These are phyloP conservation scores for Leptoclinus maculatus DNA, from an alignment of 2,797 vertebrate genomes.

Conservation along the genomic window DNA sequence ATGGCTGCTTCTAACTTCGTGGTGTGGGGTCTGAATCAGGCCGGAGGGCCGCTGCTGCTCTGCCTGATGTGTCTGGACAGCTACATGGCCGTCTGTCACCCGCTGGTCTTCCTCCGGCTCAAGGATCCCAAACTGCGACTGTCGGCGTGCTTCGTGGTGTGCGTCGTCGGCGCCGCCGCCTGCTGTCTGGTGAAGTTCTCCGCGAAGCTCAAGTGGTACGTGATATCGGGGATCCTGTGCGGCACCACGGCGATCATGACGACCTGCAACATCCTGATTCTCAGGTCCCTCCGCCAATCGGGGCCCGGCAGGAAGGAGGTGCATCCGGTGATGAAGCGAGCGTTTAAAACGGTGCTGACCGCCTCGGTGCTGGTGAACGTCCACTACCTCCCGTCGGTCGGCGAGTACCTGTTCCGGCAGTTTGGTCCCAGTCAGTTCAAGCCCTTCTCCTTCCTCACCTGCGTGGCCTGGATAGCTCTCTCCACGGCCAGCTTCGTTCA, in stretches of 20 bases:
- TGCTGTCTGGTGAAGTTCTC: background rate
- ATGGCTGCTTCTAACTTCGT: background rate
- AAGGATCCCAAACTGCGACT: slow-evolving; percentile 25
- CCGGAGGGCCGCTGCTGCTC: slow-evolving; percentile 26
- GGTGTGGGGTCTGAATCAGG: slow-evolving; percentile 27
- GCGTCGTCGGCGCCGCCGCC: background rate
- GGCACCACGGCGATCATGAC: background rate
- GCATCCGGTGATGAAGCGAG: slow-evolving; percentile 42
- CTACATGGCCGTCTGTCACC: slow-evolving; percentile 37
- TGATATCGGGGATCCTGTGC: background rate
- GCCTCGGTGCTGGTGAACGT: slow-evolving; percentile 7
- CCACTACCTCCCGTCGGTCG: slow-evolving; percentile 11
- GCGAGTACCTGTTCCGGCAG: background rate
- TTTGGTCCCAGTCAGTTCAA: fast-evolving
- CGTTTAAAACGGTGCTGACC: slow-evolving; percentile 35
- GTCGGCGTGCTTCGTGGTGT: slow-evolving; percentile 1
- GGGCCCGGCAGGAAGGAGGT: slow-evolving; percentile 41
- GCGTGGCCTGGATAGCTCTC: background rate
- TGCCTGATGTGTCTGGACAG: slow-evolving; percentile 34
- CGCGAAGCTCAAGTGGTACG: fast-evolving
- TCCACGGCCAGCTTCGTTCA: slow-evolving; percentile 27
- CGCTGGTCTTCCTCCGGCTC: slow-evolving; percentile 34
- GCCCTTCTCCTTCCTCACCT: slow-evolving; percentile 2
- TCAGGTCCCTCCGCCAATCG: slow-evolving; percentile 32
- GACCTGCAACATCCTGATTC: slow-evolving; percentile 34